Percentiles rank a stretch among this genome's conserved stretches.
These are phyloP conservation scores for Equus quagga DNA, from an alignment of 2,113 vertebrate genomes.

Conservation along the genomic window DNA sequence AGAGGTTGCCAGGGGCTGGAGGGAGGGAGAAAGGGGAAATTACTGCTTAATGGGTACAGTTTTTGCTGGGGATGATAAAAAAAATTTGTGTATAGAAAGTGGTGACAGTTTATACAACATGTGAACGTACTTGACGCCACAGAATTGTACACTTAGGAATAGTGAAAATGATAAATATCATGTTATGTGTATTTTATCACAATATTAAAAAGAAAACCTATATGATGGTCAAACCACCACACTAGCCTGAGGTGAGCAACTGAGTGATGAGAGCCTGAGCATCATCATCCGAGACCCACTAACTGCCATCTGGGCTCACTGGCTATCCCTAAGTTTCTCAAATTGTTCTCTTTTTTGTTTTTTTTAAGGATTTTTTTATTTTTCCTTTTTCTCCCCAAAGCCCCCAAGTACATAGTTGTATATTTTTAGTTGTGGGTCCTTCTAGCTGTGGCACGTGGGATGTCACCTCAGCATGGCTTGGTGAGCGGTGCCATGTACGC, in stretches of 20 bases:
- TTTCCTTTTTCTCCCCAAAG: no score
- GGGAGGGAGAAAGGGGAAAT: not conserved
- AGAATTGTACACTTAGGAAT: not conserved
- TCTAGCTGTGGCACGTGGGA: no score
- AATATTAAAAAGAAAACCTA: not conserved
- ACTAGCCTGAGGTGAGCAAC: not conserved
- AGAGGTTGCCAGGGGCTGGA: not conserved
- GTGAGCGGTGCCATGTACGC: no score
- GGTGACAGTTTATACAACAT: not conserved
- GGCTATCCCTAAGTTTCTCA: not conserved
- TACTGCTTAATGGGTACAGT: not conserved
- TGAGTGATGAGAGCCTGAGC: not conserved
- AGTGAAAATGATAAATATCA: constrained; percentile 18
- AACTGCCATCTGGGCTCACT: not conserved
- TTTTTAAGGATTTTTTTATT: no score
- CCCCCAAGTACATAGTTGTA: no score
- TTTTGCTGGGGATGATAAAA: not conserved
- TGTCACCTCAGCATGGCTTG: no score
- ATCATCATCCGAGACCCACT: not conserved
- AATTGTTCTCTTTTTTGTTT: not conserved
- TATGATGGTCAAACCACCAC: not conserved
- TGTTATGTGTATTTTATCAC: not conserved
- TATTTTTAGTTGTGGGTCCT: no score
- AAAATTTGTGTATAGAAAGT: not conserved
- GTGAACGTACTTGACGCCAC: not conserved